phyloP scores from a whole-genome alignment of 2,113 vertebrate genomes.

The Regulus satrapa region DNA sequence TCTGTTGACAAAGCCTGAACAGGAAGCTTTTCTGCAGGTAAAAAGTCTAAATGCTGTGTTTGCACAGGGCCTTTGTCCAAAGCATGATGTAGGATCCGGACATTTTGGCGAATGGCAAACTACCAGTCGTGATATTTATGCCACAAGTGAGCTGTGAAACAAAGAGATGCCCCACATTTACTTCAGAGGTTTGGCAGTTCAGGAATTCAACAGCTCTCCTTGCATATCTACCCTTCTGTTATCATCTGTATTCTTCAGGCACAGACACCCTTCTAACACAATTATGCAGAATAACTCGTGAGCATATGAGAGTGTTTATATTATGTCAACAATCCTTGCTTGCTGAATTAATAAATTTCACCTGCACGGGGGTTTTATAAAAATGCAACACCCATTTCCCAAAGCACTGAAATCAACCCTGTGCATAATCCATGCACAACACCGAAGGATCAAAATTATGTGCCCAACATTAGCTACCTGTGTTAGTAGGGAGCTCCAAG shows the following conservation, averaged over 20 bases:
- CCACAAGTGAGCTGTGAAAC: neutral
- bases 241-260: neutral
- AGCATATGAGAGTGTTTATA: neutral
- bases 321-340: neutral
- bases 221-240: neutral
- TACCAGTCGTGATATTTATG: neutral
- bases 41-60: neutral
- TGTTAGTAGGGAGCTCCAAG: neutral
- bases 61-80: neutral
- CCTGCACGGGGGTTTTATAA: neutral
- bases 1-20: conserved; percentile 28
- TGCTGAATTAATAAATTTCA: neutral
- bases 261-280: neutral
- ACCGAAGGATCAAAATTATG: neutral
- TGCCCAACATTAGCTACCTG: neutral
- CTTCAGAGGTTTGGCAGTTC: neutral
- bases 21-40: conserved; percentile 30
- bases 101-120: neutral
- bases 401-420: neutral
- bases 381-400: neutral
- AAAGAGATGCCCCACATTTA: neutral
- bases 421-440: neutral
- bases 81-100: neutral
- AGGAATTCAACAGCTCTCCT: neutral
- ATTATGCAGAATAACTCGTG: neutral